Evolutionary conservation across 2,797 vertebrate species (phyloP), one percentile per base, ranked within the genome.

Genomic region (Rachycentron canadum): DNA sequence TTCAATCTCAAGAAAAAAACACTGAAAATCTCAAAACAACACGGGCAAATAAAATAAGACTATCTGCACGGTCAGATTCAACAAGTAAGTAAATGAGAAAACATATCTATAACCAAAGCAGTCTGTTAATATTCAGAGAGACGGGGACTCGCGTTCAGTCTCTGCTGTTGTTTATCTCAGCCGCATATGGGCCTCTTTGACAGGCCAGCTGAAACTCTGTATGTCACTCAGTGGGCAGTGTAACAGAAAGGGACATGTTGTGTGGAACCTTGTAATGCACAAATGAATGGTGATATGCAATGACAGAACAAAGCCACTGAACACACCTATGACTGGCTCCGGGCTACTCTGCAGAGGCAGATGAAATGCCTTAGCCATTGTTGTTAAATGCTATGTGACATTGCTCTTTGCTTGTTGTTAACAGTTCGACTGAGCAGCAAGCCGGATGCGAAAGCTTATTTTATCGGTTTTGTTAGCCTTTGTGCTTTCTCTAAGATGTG

Each of bases 241-340:
- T 77, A 90, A 92, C 84, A 86, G 79, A 79, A 91, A 90, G 72
- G 81, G 93, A 91, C 87, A 66, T 69, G 36, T 82, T 63, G 72
- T 82, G 89, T 84, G 78, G 82, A 90, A 81, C 76, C 78, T 76
- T 64, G 79, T 88, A 69, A 76, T 83, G 86, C 79, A 73, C 84
- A 90, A 88, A 91, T 85, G 78, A 92, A 73, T 32, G 74, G 69
- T 85, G 91, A 94, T 92, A 67, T 83, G 78, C 73, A 83, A 90
- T 92, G 93, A 91, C 92, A 93, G 87, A 83, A 83, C 88, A 81
- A 86, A 93, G 89, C 85, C 87, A 84, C 52, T 25, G 69, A 71
- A 78, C 89, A 85, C 91, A 92, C 91, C 90, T 92, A 77, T 87
- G 81, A 91, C 77, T 87, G 82, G 76, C 72, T 82, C 47, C 30